phyloP scores from a whole-genome alignment of 2,888 invertebrate species.

The Sarcophaga subvicina region DNA sequence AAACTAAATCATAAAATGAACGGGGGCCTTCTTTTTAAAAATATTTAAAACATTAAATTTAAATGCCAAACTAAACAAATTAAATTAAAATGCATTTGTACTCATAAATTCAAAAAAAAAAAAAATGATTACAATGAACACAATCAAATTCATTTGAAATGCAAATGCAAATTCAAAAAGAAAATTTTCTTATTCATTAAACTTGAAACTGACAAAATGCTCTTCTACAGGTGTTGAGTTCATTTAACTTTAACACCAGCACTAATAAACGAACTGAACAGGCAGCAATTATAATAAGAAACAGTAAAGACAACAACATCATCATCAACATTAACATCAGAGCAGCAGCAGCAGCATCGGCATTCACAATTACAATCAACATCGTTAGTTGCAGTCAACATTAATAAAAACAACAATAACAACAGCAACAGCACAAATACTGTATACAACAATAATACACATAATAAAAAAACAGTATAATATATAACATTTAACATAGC shows the following conservation, averaged over 20 bases:
- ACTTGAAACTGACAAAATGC: conserved; percentile 54
- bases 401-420: not conserved
- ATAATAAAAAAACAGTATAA: not conserved
- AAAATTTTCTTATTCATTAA: conserved; percentile 58
- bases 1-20: too few relatives aligned
- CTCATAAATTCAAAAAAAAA: conserved; percentile 26
- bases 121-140: conserved; percentile 12
- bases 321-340: not conserved
- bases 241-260: conserved; percentile 55
- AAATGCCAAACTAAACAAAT: conserved; percentile 4
- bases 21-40: too few relatives aligned
- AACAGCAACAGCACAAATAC: not conserved
- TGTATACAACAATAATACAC: not conserved
- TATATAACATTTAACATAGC: not conserved
- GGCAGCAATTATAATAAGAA: conserved; percentile 8
- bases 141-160: conserved; percentile 20
- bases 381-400: conserved; percentile 1
- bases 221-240: conserved; percentile 50
- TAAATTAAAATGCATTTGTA: conserved; percentile 25
- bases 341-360: not conserved
- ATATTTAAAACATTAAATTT: too few relatives aligned
- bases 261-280: not conserved
- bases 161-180: not conserved
- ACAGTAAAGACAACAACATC: conserved; percentile 2
- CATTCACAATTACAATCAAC: not conserved